Evolutionary conservation across 1,140 invertebrate genomes (phyloP).

Genomic region (Mamestra configurata): DNA sequence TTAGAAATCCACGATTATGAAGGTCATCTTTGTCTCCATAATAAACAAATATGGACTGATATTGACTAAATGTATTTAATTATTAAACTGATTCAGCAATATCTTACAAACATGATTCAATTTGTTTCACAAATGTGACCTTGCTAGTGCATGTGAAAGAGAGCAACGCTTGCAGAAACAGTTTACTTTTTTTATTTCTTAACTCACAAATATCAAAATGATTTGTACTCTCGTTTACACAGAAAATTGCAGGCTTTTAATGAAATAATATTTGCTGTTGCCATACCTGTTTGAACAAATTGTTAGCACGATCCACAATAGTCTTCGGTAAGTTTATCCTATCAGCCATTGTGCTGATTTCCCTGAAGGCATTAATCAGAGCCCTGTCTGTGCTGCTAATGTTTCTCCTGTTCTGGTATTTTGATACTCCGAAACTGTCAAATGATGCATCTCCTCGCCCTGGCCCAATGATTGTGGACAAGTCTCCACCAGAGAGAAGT

Average conservation of each 20-base stretch:
- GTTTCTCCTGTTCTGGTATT: conserved; percentile 98
- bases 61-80: background rate
- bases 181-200: background rate
- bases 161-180: background rate
- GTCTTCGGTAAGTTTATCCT: conserved; percentile 98
- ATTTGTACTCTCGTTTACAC: no score
- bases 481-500: conserved; percentile 97
- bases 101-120: background rate
- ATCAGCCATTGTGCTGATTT: conserved; percentile 99
- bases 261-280: background rate
- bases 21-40: no score
- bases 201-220: no score
- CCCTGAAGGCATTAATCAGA: conserved; percentile 97
- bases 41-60: background rate
- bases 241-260: background rate
- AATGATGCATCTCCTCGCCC: conserved; percentile 94
- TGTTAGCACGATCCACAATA: conserved; percentile 98
- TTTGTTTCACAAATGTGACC: conserved; percentile 8
- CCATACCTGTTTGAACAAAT: conserved; percentile 96
- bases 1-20: no score
- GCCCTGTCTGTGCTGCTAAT: conserved; percentile 98
- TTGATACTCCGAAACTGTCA: conserved; percentile 95
- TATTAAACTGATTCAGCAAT: background rate
- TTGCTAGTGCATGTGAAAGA: background rate
- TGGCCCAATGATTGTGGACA: conserved; percentile 99